Percentiles rank a stretch among this genome's conserved stretches.
phyloP scores from a whole-genome alignment of 2,797 vertebrate species.

The Peromyscus eremicus region DNA sequence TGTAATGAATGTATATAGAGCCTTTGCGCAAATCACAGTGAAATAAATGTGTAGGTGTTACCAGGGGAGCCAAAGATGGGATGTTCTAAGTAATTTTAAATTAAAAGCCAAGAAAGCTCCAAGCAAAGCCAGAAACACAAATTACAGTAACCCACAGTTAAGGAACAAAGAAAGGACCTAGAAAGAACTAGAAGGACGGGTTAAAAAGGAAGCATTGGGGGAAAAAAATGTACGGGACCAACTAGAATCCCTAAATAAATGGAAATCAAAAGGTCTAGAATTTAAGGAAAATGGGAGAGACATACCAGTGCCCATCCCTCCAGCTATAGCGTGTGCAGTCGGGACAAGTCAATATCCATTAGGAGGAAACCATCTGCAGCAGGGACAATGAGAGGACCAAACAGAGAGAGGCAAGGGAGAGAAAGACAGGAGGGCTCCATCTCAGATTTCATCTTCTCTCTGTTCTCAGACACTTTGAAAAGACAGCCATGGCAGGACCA shows the following conservation, averaged over 20 bases:
- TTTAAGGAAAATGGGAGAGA: conserved; percentile 92
- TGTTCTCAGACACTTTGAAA: conserved; percentile 88
- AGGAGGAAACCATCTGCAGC: conserved; percentile 89
- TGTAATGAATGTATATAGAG: conserved; percentile 96
- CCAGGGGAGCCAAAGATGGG: conserved; percentile 97
- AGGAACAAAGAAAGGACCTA: conserved; percentile 92
- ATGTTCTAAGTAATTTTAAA: conserved; percentile 93
- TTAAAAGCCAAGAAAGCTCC: conserved; percentile 93
- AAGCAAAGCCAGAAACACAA: conserved; percentile 93
- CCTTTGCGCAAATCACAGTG: conserved; percentile 93
- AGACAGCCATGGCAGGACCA: conserved; percentile 97
- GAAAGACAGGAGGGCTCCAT: conserved; percentile 85
- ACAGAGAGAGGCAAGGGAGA: conserved; percentile 88
- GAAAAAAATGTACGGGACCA: conserved; percentile 96
- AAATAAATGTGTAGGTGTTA: conserved; percentile 98
- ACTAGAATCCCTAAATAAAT: conserved; percentile 93
- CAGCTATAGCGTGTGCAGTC: conserved; percentile 92
- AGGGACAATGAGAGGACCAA: conserved; percentile 91
- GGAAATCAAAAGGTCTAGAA: conserved; percentile 93
- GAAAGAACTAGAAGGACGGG: conserved; percentile 94
- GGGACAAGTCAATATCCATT: conserved; percentile 93
- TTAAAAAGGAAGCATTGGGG: conserved; percentile 92
- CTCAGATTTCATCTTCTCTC: conserved; percentile 87
- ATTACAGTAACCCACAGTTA: conserved; percentile 92
- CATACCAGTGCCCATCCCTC: conserved; percentile 90